Conservation (phyloP, 2,113 vertebrate species). For the Cettia cetti region DNA sequence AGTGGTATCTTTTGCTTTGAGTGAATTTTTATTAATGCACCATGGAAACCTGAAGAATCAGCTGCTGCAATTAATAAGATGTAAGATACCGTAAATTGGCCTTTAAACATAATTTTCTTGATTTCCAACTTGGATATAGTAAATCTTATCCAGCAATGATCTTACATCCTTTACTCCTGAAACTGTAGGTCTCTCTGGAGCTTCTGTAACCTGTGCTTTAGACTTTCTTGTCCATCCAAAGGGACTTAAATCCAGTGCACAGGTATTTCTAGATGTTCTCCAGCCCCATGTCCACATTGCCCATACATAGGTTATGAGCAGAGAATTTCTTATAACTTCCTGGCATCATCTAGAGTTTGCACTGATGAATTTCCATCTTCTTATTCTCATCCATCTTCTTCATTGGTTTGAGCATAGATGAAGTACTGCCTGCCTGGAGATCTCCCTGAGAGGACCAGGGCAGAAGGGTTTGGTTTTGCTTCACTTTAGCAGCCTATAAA, state of each 20-base stretch:
- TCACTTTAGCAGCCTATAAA: slow-evolving; percentile 23
- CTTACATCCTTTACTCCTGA: not conserved
- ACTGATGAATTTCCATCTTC: not conserved
- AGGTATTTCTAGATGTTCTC: not conserved
- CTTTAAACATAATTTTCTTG: not conserved
- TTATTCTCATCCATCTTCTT: not conserved
- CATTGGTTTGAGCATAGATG: not conserved
- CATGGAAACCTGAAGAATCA: not conserved
- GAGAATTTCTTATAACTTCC: not conserved
- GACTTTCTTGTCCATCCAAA: not conserved
- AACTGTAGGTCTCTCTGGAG: not conserved
- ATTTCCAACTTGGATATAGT: not conserved
- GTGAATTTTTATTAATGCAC: not conserved
- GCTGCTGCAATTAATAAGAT: not conserved
- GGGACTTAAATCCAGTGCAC: not conserved
- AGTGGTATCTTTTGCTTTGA: not conserved
- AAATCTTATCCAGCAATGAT: not conserved
- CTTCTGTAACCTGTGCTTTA: not conserved
- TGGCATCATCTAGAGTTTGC: not conserved
- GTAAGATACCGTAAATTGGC: not conserved
- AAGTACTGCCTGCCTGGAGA: not conserved
- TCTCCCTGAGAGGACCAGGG: not conserved
- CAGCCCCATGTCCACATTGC: not conserved
- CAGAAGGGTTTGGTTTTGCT: not conserved
- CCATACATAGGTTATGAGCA: not conserved